phyloP scores from a whole-genome alignment of 2,797 vertebrate genomes.

The Natrix natrix region DNA sequence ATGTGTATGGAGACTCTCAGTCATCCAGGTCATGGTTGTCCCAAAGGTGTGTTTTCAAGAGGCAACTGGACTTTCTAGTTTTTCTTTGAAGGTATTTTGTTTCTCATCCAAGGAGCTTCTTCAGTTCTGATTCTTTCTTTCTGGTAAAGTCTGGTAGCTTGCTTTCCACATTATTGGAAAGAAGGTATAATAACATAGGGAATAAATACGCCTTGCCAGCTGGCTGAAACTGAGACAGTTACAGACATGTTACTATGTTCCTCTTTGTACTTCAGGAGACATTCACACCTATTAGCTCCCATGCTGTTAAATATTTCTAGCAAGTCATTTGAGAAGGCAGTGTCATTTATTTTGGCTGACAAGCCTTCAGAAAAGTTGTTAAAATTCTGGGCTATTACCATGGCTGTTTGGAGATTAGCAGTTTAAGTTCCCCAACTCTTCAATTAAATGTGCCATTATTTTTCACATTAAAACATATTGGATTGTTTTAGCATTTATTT shows the following conservation, averaged over 20 bases:
- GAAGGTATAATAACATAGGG: background rate
- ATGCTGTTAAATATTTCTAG: background rate
- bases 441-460: background rate
- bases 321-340: background rate
- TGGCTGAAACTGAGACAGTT: background rate
- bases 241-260: background rate
- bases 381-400: background rate
- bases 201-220: background rate
- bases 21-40: no score
- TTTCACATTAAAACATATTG: background rate
- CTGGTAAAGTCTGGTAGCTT: background rate
- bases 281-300: background rate
- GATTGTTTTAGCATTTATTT: background rate
- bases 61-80: no score
- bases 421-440: background rate
- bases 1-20: no score
- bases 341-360: background rate
- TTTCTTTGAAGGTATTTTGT: no score
- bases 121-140: background rate
- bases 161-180: background rate
- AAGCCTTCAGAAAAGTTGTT: background rate
- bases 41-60: no score
- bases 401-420: background rate
- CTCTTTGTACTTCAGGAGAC: background rate
- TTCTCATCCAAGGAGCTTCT: no score